phyloP scores from a whole-genome alignment of 2,113 vertebrate genomes.

The Hydrochoerus hydrochaeris region DNA sequence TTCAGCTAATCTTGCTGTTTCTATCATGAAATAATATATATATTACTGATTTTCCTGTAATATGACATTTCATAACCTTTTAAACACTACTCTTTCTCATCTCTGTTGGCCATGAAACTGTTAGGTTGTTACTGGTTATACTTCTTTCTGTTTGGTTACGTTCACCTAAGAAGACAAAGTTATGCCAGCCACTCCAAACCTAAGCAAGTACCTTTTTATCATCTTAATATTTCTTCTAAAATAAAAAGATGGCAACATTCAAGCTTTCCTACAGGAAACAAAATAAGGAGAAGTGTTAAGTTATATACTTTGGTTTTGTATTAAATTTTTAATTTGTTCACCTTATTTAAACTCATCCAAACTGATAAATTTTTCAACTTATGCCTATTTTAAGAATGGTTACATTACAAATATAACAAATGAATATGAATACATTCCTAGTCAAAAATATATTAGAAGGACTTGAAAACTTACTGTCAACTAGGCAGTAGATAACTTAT shows the following conservation, averaged over 20 bases:
- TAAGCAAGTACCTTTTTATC: not conserved
- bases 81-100: constrained; percentile 19
- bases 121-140: not conserved
- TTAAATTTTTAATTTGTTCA: not conserved
- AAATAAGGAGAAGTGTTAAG: not conserved
- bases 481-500: not conserved
- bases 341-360: constrained; percentile 24
- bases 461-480: not conserved
- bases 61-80: not conserved
- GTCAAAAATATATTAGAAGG: constrained; percentile 1
- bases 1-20: not conserved
- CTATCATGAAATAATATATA: not conserved
- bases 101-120: not conserved
- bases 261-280: not conserved
- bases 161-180: not conserved
- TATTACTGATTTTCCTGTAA: not conserved
- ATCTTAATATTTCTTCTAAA: not conserved
- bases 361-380: not conserved
- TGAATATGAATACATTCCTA: not conserved
- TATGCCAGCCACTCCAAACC: not conserved
- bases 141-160: not conserved
- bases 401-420: not conserved
- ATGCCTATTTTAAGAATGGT: not conserved
- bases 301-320: not conserved
- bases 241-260: not conserved